These are phyloP conservation scores for Tichodroma muraria DNA, from an alignment of 2,113 vertebrate species.

Conservation along the genomic window DNA sequence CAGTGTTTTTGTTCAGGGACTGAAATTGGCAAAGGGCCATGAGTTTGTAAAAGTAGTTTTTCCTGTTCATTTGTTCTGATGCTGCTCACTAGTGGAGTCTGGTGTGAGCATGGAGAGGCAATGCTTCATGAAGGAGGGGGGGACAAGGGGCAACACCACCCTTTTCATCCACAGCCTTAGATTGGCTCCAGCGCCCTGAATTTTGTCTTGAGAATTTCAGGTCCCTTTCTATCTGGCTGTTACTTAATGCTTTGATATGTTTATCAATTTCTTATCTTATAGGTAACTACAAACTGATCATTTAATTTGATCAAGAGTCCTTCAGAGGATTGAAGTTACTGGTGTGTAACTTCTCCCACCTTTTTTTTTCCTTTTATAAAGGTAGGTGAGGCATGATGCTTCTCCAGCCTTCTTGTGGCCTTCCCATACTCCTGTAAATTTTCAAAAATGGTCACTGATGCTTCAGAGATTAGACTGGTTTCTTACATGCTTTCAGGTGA, in stretches of 20 bases:
- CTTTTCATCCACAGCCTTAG: not conserved
- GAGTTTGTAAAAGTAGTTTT: not conserved
- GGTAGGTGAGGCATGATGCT: conserved; percentile 57
- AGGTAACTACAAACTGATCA: conserved; percentile 55
- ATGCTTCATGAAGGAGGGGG: not conserved
- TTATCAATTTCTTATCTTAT: conserved; percentile 59
- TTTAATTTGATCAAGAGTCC: conserved; percentile 52
- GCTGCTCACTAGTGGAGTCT: not conserved
- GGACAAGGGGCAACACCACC: not conserved
- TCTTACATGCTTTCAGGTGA: not conserved
- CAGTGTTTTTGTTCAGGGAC: not conserved
- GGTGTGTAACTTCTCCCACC: conserved; percentile 41
- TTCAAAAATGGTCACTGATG: conserved; percentile 12
- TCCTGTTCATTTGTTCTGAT: not conserved
- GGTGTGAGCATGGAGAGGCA: not conserved
- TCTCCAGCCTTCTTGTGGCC: conserved; percentile 16
- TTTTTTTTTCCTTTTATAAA: conserved; percentile 18
- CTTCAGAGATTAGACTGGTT: not conserved
- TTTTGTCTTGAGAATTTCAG: not conserved
- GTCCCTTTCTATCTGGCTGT: not conserved
- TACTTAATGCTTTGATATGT: conserved; percentile 44
- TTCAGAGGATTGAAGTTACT: conserved; percentile 52
- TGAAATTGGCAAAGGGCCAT: not conserved
- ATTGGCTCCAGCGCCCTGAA: not conserved
- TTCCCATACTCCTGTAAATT: not conserved